These are phyloP conservation scores for Phanerotoma sp. DNA, from an alignment of 2,888 invertebrate species.

Conservation along the genomic window DNA sequence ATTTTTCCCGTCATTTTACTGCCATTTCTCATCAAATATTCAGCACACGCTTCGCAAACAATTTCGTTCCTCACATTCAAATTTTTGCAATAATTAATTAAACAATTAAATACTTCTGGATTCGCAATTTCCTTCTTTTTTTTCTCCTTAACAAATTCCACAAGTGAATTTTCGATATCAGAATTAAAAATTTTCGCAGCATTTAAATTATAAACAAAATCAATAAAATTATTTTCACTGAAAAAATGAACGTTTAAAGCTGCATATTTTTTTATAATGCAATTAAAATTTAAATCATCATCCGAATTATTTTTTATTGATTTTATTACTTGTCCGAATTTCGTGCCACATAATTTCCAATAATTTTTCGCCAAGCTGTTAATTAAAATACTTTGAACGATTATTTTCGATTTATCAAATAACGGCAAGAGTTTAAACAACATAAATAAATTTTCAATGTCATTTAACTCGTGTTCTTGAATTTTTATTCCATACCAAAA, in stretches of 20 bases:
- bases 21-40: slow-evolving; percentile 61
- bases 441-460: slow-evolving; percentile 61
- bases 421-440: slow-evolving; percentile 63
- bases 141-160: slow-evolving; percentile 66
- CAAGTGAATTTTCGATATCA: slow-evolving; percentile 62
- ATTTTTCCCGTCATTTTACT: slow-evolving; percentile 60
- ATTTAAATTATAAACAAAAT: slow-evolving; percentile 62
- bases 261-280: slow-evolving; percentile 63
- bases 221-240: no score
- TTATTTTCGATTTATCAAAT: slow-evolving; percentile 60
- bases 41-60: slow-evolving; percentile 63
- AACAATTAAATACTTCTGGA: slow-evolving; percentile 61
- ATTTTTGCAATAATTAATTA: slow-evolving; percentile 66
- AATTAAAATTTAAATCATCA: slow-evolving; percentile 26
- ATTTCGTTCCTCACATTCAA: slow-evolving; percentile 62
- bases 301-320: slow-evolving; percentile 41
- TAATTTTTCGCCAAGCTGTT: slow-evolving; percentile 63
- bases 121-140: no score
- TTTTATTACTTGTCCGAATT: slow-evolving; percentile 60
- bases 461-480: slow-evolving; percentile 62
- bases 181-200: slow-evolving; percentile 54
- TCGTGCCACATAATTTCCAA: slow-evolving; percentile 60
- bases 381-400: slow-evolving; percentile 63
- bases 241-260: slow-evolving; percentile 61
- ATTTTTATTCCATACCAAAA: slow-evolving; percentile 66